Conservation (phyloP, 2,797 vertebrate genomes). For the Sebastes taczanowskii region DNA sequence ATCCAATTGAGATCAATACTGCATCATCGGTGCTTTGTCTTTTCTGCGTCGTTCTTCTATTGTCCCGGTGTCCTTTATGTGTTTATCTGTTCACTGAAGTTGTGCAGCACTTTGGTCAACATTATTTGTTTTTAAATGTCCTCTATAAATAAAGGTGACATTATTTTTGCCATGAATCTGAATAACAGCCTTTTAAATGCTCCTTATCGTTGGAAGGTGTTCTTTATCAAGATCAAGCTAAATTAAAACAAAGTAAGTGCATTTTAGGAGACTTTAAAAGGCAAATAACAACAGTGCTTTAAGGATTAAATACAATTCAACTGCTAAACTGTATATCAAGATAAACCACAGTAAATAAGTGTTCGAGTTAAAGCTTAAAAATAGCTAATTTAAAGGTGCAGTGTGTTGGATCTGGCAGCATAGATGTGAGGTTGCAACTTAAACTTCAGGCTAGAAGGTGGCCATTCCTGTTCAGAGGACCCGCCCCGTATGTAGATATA, state of each 20-base stretch:
- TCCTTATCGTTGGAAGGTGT: neutral
- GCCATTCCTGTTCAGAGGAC: no score
- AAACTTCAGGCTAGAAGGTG: no score
- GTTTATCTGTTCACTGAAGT: neutral
- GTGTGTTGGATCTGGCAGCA: no score
- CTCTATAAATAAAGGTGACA: neutral
- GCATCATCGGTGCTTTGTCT: conserved; percentile 39
- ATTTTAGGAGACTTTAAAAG: neutral
- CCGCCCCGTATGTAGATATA: no score
- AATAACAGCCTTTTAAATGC: neutral
- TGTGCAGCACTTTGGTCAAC: neutral
- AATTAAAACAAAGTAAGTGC: neutral
- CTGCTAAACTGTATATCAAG: neutral
- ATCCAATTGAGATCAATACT: conserved; percentile 56
- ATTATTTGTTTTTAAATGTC: conserved; percentile 5
- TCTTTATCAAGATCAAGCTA: neutral
- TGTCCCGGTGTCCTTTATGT: conserved; percentile 9
- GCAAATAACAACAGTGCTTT: neutral
- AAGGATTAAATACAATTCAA: neutral
- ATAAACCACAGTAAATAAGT: neutral
- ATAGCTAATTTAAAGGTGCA: neutral
- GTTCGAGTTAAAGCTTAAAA: neutral
- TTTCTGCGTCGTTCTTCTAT: conserved; percentile 1
- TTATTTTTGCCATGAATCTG: neutral
- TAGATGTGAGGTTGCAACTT: no score